Conservation (phyloP, 2,888 invertebrate genomes). For the Caenorhabditis virilis region DNA sequence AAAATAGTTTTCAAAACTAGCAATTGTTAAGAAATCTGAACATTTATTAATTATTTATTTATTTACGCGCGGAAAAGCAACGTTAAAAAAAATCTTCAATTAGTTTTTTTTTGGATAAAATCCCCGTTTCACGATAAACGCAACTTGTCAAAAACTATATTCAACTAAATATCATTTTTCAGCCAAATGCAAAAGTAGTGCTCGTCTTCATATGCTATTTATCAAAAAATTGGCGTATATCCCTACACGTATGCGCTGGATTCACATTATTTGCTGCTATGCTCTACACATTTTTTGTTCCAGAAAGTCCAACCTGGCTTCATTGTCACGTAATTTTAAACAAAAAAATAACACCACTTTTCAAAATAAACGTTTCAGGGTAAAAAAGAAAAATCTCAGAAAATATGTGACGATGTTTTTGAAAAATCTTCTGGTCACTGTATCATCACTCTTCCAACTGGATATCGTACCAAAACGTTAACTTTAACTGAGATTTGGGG, state of each 20-base stretch:
- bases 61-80: too few relatives aligned
- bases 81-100: too few relatives aligned
- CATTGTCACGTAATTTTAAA: conserved; percentile 18
- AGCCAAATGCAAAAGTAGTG: conserved; percentile 32
- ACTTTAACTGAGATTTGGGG: conserved; percentile 25
- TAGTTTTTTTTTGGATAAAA: too few relatives aligned
- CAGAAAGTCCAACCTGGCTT: conserved; percentile 36
- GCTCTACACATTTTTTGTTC: conserved; percentile 22
- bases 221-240: conserved; percentile 33
- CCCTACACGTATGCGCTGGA: conserved; percentile 24
- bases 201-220: conserved; percentile 31
- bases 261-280: conserved; percentile 14
- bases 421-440: conserved; percentile 22
- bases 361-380: conserved; percentile 11
- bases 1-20: too few relatives aligned
- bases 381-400: conserved; percentile 9
- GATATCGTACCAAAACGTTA: conserved; percentile 14
- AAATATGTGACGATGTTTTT: conserved; percentile 10
- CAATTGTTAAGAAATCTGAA: too few relatives aligned
- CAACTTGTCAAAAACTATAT: neutral
- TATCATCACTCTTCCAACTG: conserved; percentile 7
- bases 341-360: neutral
- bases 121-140: too few relatives aligned
- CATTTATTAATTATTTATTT: too few relatives aligned
- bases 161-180: neutral